Evolutionary conservation across 2,888 invertebrate species (phyloP), one percentile per base, ranked within the genome.

Genomic region (Petrolisthes cinctipes): DNA sequence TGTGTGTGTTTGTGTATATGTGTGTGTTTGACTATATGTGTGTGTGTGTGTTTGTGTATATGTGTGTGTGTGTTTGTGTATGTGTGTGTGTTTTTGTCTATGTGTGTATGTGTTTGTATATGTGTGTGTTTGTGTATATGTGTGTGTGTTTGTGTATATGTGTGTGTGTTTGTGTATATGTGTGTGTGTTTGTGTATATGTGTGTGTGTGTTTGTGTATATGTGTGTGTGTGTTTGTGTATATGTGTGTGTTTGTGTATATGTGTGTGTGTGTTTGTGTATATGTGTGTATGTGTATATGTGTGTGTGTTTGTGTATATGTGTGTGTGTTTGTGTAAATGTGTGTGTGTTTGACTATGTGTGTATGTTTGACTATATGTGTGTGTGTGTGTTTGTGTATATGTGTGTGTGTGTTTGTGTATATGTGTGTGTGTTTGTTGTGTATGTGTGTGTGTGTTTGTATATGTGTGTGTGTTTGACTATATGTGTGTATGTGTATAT

Each of bases 231-330:
- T 73, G 23, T 73, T 1, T 73, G n/a, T 73, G 23, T 37, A 37
- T 37, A 37, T 37, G n/a, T 66, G n/a, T 66, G n/a, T 66, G n/a
- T 66, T 14, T 66, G 14, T 66, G 14, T 66, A 66, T 66, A n/a
- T 73, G 23, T 73, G 23, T 73, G 23, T 73, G 23, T 73, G 23
- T 73, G 23, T 73, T 5, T 73, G 23, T 73, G 23, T 73, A n/a
- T 73, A n/a, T 73, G 73, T 73, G 23, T 73, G 23, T 73, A n/a
- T 73, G 23, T n/a, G n/a, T n/a, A n/a, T 73, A n/a, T 73, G 23
- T 73, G 23, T 73, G 23, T 73, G 23, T 73, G 23, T 73, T 6
- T 6, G 37, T 37, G 37, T 37, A 2, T 37, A 2, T 37, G 37
- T 37, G 37, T 37, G 37, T 37, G 0, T 37, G 37, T 2, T 37